A percentile compares a stretch with the other conserved stretches of the same genome.
Evolutionary conservation across 2,113 vertebrate species (phyloP).

Genomic region (Verasper variegatus): DNA sequence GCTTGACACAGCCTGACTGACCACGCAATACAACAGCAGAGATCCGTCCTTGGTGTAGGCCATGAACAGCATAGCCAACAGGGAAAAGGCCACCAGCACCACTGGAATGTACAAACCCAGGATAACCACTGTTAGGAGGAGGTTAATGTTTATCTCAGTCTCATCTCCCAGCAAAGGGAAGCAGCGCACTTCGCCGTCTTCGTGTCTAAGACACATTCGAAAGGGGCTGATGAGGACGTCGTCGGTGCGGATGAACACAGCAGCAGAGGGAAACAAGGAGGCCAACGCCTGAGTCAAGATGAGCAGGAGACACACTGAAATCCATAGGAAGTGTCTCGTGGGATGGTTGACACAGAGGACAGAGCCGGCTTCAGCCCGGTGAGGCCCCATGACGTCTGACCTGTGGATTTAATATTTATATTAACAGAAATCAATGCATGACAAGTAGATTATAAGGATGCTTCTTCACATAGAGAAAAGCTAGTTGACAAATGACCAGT

Average conservation of each 20-base stretch:
- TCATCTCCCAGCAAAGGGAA: background rate
- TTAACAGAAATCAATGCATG: background rate
- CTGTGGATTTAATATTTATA: slow-evolving; percentile 3
- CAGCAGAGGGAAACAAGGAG: slow-evolving; percentile 19
- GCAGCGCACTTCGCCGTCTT: background rate
- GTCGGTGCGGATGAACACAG: slow-evolving; percentile 35
- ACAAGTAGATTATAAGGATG: no score
- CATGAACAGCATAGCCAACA: slow-evolving; percentile 43
- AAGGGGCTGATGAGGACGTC: slow-evolving; percentile 41
- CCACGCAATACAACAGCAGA: slow-evolving; percentile 6
- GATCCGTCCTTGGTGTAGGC: slow-evolving; percentile 31
- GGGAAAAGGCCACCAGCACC: slow-evolving; percentile 50
- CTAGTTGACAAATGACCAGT: no score
- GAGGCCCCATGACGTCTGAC: background rate
- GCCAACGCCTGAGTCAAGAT: slow-evolving; percentile 34
- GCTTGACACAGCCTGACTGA: slow-evolving; percentile 34
- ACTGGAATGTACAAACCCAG: slow-evolving; percentile 35
- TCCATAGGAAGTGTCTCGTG: background rate
- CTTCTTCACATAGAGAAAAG: no score
- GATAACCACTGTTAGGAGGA: no score
- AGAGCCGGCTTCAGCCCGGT: background rate
- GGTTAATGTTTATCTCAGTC: no score
- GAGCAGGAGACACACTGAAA: slow-evolving; percentile 37
- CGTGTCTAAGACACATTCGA: background rate
- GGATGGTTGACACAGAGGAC: background rate